Evolutionary conservation across 2,888 invertebrate species (phyloP).

Genomic region (Clanis bilineata): DNA sequence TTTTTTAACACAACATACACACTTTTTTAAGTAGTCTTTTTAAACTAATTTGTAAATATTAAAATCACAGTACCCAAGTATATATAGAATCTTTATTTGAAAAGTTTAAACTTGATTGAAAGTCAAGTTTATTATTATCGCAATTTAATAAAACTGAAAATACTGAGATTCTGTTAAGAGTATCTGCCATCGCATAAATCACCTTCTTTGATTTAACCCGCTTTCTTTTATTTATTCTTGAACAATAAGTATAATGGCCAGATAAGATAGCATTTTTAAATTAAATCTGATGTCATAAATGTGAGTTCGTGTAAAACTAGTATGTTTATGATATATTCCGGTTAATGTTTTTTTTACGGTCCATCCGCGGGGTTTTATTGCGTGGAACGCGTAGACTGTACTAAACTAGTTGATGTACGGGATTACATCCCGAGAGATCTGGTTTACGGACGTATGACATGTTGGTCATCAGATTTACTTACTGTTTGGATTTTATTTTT

Average conservation of each 20-base stretch:
- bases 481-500: background rate
- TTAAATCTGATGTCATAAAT: background rate
- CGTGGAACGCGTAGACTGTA: constrained; percentile 40
- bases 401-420: constrained; percentile 48
- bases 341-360: constrained; percentile 54
- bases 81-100: too few species aligned
- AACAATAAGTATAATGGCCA: background rate
- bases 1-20: too few species aligned
- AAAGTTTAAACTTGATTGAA: too few species aligned
- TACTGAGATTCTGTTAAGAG: too few species aligned
- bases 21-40: too few species aligned
- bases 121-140: too few species aligned
- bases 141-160: too few species aligned
- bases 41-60: too few species aligned
- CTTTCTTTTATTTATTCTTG: too few species aligned
- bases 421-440: constrained; percentile 25
- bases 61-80: too few species aligned
- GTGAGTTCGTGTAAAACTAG: background rate
- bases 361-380: constrained; percentile 49
- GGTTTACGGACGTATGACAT: constrained; percentile 9
- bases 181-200: too few species aligned
- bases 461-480: background rate
- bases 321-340: constrained; percentile 38
- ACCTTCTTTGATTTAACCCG: too few species aligned
- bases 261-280: background rate